Conservation (phyloP, 2,888 invertebrate genomes). For the Hymenopus coronatus region DNA sequence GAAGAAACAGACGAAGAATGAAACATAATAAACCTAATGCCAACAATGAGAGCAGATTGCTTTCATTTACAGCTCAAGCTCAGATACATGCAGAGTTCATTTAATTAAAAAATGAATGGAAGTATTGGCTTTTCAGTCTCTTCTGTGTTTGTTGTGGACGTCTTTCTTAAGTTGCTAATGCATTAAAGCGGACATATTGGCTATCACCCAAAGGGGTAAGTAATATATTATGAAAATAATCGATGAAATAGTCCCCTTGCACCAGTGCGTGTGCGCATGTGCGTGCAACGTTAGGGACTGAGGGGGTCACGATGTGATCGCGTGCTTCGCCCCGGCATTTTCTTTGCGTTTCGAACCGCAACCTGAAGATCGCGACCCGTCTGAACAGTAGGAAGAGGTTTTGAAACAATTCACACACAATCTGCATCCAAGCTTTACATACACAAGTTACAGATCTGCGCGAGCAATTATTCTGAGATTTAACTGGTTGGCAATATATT, state of each 20-base stretch:
- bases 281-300: neutral
- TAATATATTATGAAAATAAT: neutral
- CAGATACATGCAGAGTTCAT: no score
- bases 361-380: neutral
- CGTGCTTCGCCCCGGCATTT: neutral
- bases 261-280: neutral
- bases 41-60: no score
- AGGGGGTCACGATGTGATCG: neutral
- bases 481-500: no score
- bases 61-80: no score
- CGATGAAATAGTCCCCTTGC: neutral
- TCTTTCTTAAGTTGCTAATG: neutral
- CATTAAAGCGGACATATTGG: neutral
- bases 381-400: neutral
- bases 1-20: no score
- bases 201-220: neutral
- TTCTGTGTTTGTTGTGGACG: neutral
- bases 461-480: no score
- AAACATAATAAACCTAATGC: no score
- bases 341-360: neutral
- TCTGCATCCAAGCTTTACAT: no score
- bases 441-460: no score
- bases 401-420: no score
- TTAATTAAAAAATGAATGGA: neutral
- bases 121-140: neutral